phyloP scores from a whole-genome alignment of 2,113 vertebrate genomes.

The Campylomormyrus numenius region DNA sequence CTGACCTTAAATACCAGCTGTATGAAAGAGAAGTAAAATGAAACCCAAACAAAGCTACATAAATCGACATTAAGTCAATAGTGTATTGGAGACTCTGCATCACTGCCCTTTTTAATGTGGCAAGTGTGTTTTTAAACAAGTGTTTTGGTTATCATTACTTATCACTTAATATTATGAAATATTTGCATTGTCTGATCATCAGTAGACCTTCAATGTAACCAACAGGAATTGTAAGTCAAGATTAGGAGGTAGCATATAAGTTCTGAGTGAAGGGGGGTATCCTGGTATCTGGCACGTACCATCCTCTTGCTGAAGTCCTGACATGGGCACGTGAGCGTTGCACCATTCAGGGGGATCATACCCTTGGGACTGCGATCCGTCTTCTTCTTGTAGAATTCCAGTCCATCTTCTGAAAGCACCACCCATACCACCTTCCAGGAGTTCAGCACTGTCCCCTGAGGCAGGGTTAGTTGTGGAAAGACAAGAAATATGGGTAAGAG shows the following conservation, averaged over 20 bases:
- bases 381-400: constrained; percentile 92
- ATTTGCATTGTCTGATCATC: neutral
- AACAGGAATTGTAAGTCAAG: neutral
- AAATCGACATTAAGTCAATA: neutral
- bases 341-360: constrained; percentile 87
- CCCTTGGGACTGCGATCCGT: constrained; percentile 82
- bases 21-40: neutral
- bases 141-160: neutral
- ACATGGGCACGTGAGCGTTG: constrained; percentile 71
- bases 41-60: neutral
- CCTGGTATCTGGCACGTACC: constrained; percentile 54
- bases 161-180: neutral
- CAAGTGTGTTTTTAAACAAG: neutral
- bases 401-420: constrained; percentile 79
- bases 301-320: constrained; percentile 82
- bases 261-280: neutral
- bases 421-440: constrained; percentile 91
- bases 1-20: constrained; percentile 89
- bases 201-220: neutral
- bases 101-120: neutral
- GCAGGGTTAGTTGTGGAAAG: neutral
- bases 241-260: neutral
- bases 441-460: constrained; percentile 81
- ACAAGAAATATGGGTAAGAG: neutral
- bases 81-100: neutral